These are phyloP conservation scores for Aepyceros melampus DNA, from an alignment of 2,113 vertebrate genomes.

Conservation along the genomic window DNA sequence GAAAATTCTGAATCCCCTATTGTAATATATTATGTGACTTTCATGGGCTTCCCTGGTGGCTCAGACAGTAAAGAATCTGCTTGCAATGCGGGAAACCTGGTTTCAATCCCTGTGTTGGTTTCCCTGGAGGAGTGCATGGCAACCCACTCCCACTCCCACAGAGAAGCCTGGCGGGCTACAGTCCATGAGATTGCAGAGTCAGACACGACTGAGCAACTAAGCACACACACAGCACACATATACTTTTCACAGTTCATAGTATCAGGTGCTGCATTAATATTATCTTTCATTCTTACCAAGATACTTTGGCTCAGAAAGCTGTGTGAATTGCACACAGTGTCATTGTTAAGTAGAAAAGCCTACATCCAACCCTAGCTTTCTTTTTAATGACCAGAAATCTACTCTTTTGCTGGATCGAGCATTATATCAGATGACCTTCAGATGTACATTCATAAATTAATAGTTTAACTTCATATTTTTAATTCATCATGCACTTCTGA, in stretches of 20 bases:
- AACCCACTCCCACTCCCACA: neutral
- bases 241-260: neutral
- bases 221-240: neutral
- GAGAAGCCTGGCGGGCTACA: neutral
- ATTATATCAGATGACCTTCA: neutral
- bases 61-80: neutral
- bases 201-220: neutral
- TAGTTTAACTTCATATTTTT: neutral
- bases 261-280: neutral
- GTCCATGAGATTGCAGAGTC: neutral
- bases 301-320: neutral
- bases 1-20: neutral
- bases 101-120: neutral
- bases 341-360: neutral
- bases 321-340: neutral
- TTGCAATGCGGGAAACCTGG: neutral
- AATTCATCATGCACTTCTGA: slow-evolving; percentile 6
- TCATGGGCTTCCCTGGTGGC: neutral
- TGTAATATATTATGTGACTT: neutral
- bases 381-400: neutral
- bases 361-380: neutral
- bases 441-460: neutral
- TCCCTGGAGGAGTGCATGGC: neutral
- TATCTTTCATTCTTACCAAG: neutral
- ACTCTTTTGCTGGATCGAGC: neutral